These are phyloP conservation scores for Ophioderma brevispina DNA, from an alignment of 35 echinoderm and acorn worm genomes.

Conservation along the genomic window DNA sequence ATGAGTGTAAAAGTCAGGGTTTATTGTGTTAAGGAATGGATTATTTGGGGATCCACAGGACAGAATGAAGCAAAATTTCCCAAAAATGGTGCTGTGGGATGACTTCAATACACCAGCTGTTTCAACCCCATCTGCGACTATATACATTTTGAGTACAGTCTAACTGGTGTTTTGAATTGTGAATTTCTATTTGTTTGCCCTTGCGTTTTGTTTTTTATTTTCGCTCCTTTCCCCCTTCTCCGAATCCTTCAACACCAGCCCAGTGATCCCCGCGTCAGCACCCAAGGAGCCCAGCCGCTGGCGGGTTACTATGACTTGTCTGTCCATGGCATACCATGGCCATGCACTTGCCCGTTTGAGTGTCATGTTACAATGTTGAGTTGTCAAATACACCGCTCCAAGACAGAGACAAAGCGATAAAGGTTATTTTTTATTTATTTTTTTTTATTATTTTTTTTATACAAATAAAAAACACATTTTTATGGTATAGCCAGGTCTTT, in stretches of 20 bases:
- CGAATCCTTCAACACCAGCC: neutral
- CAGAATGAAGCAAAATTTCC: too few species aligned
- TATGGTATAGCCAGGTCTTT: too few species aligned
- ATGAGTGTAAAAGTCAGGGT: too few species aligned
- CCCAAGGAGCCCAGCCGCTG: neutral
- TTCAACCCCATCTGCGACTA: too few species aligned
- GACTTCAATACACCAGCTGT: too few species aligned
- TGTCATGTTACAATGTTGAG: conserved; percentile 3
- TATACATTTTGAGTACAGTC: too few species aligned
- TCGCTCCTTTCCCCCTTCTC: conserved; percentile 1
- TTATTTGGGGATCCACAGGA: too few species aligned
- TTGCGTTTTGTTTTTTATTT: neutral
- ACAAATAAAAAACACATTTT: too few species aligned
- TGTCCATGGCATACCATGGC: conserved; percentile 68
- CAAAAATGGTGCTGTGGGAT: too few species aligned
- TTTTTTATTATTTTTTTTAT: too few species aligned
- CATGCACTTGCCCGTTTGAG: conserved; percentile 55
- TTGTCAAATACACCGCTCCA: conserved; percentile 31
- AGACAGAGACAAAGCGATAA: conserved; percentile 20
- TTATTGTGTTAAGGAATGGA: too few species aligned
- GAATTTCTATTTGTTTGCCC: neutral
- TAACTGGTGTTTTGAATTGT: too few species aligned
- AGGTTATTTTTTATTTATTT: conserved; percentile 28
- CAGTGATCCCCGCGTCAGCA: neutral
- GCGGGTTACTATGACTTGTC: conserved; percentile 30